Evolutionary conservation across 2,888 invertebrate species (phyloP).

Genomic region (Agrochola litura): DNA sequence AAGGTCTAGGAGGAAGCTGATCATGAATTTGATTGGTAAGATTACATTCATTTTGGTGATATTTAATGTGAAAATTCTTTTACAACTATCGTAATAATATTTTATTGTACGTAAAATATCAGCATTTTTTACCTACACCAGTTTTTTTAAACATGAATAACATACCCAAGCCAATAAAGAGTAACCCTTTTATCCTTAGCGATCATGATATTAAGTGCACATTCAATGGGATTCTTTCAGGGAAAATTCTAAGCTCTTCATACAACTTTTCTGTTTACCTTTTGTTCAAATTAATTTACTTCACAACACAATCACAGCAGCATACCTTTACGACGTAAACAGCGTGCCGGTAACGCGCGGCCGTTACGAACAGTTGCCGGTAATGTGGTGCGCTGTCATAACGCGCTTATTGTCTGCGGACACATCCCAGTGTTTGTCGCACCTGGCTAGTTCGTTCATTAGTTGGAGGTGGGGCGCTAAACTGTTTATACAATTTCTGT

Average conservation of each 20-base stretch:
- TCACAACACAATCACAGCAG: conserved; percentile 10
- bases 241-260: not conserved
- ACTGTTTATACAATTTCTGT: not conserved
- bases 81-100: not conserved
- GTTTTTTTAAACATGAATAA: too few species aligned
- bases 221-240: too few species aligned
- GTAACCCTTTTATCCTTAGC: not conserved
- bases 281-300: conserved; percentile 9
- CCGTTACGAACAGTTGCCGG: conserved; percentile 35
- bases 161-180: not conserved
- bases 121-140: too few species aligned
- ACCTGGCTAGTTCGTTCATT: conserved; percentile 44
- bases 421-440: conserved; percentile 39
- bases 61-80: not conserved
- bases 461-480: conserved; percentile 25
- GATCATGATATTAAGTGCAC: not conserved
- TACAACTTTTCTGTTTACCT: not conserved
- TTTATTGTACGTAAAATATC: not conserved
- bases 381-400: conserved; percentile 37
- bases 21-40: conserved; percentile 10
- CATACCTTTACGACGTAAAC: conserved; percentile 38
- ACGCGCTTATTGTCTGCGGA: conserved; percentile 28
- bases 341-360: conserved; percentile 2
- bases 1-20: conserved; percentile 3
- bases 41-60: not conserved